A percentile compares a stretch with the other conserved stretches of the same genome.
phyloP scores from a whole-genome alignment of 2,797 vertebrate species.

The Bryconaethiops microstoma region DNA sequence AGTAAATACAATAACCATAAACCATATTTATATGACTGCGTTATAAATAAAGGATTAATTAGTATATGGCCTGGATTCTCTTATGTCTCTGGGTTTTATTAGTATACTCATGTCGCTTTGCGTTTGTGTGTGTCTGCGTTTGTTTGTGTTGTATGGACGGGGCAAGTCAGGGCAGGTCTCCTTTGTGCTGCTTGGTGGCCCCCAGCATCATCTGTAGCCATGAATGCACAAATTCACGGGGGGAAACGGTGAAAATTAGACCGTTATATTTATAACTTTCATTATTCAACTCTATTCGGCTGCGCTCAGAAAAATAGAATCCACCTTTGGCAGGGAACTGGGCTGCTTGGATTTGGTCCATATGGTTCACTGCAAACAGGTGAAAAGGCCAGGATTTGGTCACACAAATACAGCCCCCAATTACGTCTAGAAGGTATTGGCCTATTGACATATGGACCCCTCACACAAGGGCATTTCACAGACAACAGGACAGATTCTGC shows the following conservation, averaged over 20 bases:
- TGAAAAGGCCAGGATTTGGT: neutral
- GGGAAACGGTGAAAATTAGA: conserved; percentile 41
- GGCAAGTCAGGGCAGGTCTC: conserved; percentile 42
- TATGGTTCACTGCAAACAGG: neutral
- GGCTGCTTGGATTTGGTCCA: neutral
- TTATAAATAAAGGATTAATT: neutral
- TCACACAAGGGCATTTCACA: conserved; percentile 32
- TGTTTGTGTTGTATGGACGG: conserved; percentile 31
- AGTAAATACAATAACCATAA: too few relatives aligned
- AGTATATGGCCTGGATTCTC: neutral
- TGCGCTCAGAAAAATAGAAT: neutral
- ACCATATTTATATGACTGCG: neutral
- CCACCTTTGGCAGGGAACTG: conserved; percentile 24
- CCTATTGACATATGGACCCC: conserved; percentile 39
- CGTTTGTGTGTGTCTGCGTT: conserved; percentile 7
- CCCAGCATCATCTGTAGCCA: conserved; percentile 4
- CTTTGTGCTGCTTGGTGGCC: neutral
- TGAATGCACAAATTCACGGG: conserved; percentile 24
- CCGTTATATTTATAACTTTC: conserved; percentile 34
- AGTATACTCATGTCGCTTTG: too few relatives aligned
- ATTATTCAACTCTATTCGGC: neutral
- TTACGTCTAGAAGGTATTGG: conserved; percentile 17
- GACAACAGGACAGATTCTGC: conserved; percentile 25
- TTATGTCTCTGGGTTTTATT: neutral
- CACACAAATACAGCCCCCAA: neutral